Conservation (phyloP, 2,113 vertebrate species). For the Psettodes erumei region DNA sequence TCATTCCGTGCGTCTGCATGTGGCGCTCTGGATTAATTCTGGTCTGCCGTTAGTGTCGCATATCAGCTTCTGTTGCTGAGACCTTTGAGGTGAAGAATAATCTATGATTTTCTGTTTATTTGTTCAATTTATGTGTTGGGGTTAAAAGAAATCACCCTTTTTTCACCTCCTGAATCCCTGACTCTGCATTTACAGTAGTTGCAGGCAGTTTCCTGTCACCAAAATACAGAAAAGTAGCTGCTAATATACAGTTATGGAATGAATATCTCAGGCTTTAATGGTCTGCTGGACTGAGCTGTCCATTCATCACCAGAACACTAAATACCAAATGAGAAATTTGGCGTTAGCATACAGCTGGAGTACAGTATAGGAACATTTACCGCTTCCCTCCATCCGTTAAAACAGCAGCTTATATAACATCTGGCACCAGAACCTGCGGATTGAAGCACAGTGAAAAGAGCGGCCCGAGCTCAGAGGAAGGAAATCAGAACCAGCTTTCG, state of each 20-base stretch:
- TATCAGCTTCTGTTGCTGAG: background rate
- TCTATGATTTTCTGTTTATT: conserved; percentile 28
- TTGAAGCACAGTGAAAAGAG: conserved; percentile 38
- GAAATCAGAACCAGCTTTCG: conserved; percentile 48
- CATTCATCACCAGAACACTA: conserved; percentile 21
- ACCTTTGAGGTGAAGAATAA: conserved; percentile 8
- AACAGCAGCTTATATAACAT: conserved; percentile 60
- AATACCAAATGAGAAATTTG: conserved; percentile 25
- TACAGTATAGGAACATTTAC: conserved; percentile 41
- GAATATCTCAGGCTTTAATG: conserved; percentile 25
- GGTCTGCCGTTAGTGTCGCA: background rate
- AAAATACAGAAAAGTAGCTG: background rate
- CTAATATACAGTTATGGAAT: conserved; percentile 9
- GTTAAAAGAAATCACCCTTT: conserved; percentile 28
- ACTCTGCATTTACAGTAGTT: conserved; percentile 16
- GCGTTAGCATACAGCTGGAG: conserved; percentile 37
- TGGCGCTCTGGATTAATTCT: conserved; percentile 3
- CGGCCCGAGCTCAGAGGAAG: conserved; percentile 23
- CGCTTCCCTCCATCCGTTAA: conserved; percentile 53
- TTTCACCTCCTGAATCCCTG: conserved; percentile 25
- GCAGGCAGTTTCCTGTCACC: conserved; percentile 8
- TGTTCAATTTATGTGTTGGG: conserved; percentile 3
- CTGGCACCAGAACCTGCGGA: conserved; percentile 26
- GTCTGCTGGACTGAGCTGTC: conserved; percentile 10
- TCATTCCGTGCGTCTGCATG: background rate